Evolutionary conservation across 37 sponge, comb jelly and placozoan genomes (phyloP).

Genomic region (Haliclona indistincta): DNA sequence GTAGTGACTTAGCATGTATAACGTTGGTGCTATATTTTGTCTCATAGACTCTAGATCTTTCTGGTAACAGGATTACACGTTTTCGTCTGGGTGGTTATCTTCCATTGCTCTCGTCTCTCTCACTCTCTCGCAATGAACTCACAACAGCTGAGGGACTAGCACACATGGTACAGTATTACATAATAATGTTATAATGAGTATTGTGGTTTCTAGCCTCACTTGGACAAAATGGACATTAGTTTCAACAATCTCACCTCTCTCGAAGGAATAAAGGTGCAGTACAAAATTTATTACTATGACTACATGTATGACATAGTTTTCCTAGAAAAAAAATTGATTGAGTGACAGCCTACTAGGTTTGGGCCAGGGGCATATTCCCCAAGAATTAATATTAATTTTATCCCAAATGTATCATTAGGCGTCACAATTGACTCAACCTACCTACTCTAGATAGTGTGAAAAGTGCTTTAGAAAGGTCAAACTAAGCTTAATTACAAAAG

Average conservation of each 20-base stretch:
- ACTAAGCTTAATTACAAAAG: no score
- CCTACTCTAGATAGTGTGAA: no score
- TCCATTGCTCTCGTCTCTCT: conserved; percentile 40
- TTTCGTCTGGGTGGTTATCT: conserved; percentile 45
- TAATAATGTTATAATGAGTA: background rate
- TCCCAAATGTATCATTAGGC: no score
- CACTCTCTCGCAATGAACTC: conserved; percentile 70
- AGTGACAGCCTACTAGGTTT: no score
- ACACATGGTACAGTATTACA: conserved; percentile 45
- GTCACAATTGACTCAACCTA: no score
- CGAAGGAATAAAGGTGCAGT: conserved; percentile 79
- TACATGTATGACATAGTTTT: no score
- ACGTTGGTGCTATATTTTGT: background rate
- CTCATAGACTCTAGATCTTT: conserved; percentile 46
- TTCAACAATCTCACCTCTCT: conserved; percentile 73
- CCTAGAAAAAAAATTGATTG: no score
- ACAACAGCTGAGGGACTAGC: conserved; percentile 49
- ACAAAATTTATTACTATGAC: no score
- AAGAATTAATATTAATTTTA: no score
- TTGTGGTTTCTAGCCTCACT: conserved; percentile 43
- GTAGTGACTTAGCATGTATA: background rate
- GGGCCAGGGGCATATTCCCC: no score
- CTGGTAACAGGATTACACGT: conserved; percentile 64
- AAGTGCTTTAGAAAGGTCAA: no score
- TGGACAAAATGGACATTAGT: conserved; percentile 71